These are phyloP conservation scores for Thecophora atra DNA, from an alignment of 2,888 invertebrate species.

Conservation along the genomic window DNA sequence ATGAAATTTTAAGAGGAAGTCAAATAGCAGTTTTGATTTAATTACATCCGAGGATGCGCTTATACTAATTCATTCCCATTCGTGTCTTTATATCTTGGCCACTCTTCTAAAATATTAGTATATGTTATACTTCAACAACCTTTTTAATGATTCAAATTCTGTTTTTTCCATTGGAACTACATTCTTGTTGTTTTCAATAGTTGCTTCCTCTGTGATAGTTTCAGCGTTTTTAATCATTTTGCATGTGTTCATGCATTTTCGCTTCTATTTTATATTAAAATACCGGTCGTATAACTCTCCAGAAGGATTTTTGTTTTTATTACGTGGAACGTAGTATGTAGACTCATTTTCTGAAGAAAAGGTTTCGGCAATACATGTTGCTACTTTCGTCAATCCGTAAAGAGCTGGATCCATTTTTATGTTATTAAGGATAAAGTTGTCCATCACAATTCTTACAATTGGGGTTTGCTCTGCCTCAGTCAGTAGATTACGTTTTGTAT, in stretches of 20 bases:
- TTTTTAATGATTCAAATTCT: no score
- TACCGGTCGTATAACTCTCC: conserved; percentile 31
- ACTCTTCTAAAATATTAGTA: conserved; percentile 12
- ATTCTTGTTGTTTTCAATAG: conserved; percentile 11
- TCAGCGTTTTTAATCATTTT: conserved; percentile 6
- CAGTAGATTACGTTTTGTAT: conserved; percentile 12
- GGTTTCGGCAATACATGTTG: neutral
- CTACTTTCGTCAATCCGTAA: conserved; percentile 22
- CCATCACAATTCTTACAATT: conserved; percentile 20
- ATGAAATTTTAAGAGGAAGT: no score
- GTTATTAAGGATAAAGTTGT: conserved; percentile 17
- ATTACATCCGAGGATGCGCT: no score
- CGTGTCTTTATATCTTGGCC: conserved; percentile 31
- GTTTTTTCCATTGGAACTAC: neutral
- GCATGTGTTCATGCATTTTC: neutral
- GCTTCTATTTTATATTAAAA: conserved; percentile 14
- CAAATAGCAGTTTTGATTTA: no score
- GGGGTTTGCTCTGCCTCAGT: conserved; percentile 16
- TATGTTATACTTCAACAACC: no score
- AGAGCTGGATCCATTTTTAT: conserved; percentile 27
- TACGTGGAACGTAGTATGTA: conserved; percentile 11
- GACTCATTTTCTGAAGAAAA: conserved; percentile 29
- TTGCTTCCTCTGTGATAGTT: conserved; percentile 9
- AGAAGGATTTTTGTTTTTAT: conserved; percentile 26
- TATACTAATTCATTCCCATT: no score